Evolutionary conservation across 2,113 vertebrate species (phyloP).

Genomic region (Neodon shergylaensis): DNA sequence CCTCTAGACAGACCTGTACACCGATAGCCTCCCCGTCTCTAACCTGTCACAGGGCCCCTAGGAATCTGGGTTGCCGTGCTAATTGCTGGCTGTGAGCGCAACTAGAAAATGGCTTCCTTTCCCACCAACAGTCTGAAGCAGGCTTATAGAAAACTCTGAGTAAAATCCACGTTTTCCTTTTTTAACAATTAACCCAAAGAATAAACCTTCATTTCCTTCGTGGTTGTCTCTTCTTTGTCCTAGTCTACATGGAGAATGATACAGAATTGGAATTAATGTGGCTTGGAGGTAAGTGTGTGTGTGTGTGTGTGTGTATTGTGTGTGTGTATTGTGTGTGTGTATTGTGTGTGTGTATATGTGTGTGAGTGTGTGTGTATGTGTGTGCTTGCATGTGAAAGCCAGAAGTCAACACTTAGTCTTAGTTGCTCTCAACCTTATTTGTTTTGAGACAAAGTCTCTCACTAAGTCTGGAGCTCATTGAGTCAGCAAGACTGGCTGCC

Average conservation of each 20-base stretch:
- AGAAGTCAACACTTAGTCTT: neutral
- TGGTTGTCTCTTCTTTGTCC: neutral
- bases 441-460: neutral
- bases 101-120: neutral
- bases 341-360: too few relatives aligned
- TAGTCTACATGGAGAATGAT: neutral
- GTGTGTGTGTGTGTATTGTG: neutral
- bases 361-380: fast-evolving
- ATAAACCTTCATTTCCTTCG: neutral
- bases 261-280: neutral
- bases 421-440: neutral
- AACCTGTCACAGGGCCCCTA: neutral
- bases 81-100: neutral
- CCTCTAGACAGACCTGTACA: neutral
- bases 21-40: neutral
- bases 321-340: too few relatives aligned
- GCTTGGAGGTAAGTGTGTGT: neutral
- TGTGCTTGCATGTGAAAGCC: neutral
- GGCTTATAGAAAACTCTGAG: constrained; percentile 26
- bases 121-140: constrained; percentile 20
- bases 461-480: neutral
- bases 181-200: constrained; percentile 35
- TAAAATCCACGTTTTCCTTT: constrained; percentile 43
- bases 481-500: neutral
- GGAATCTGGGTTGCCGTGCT: neutral